Conservation (phyloP, 2,797 vertebrate genomes). For the Leuciscus waleckii region DNA sequence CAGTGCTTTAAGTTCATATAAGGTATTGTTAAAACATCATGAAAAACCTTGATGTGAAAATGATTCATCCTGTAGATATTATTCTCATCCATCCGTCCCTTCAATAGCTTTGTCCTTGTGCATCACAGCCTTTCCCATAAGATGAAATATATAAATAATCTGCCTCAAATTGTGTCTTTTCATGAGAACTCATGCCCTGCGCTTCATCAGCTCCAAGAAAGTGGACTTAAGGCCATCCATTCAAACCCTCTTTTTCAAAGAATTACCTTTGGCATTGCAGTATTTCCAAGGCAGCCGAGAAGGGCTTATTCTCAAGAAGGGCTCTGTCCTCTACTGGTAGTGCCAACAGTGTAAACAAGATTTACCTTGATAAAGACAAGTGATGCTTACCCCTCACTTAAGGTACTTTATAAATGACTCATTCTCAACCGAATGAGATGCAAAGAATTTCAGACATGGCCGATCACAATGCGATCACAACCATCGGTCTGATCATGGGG, state of each 20-base stretch:
- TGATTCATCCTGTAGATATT: constrained; percentile 15
- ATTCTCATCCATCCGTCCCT: background rate
- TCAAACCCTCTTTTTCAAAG: constrained; percentile 49
- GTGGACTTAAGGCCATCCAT: constrained; percentile 24
- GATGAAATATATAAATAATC: background rate
- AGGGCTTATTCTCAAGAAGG: constrained; percentile 55
- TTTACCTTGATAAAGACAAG: constrained; percentile 70
- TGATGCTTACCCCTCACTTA: constrained; percentile 69
- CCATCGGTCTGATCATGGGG: constrained; percentile 4
- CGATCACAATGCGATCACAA: constrained; percentile 25
- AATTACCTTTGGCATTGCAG: constrained; percentile 54
- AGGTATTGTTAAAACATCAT: constrained; percentile 1
- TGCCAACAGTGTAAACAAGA: constrained; percentile 71
- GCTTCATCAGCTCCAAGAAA: constrained; percentile 23
- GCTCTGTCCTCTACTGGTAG: constrained; percentile 59
- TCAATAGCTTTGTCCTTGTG: constrained; percentile 37
- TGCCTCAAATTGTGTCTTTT: constrained; percentile 7
- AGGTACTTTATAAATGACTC: constrained; percentile 73
- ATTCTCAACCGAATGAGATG: constrained; percentile 31
- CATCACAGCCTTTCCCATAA: constrained; percentile 29
- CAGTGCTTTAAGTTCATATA: background rate
- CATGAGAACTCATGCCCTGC: constrained; percentile 9
- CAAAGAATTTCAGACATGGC: constrained; percentile 59
- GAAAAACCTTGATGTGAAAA: background rate
- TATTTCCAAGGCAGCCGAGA: constrained; percentile 47